Evolutionary conservation across 2,113 vertebrate species (phyloP).

Genomic region (Petromus typicus): DNA sequence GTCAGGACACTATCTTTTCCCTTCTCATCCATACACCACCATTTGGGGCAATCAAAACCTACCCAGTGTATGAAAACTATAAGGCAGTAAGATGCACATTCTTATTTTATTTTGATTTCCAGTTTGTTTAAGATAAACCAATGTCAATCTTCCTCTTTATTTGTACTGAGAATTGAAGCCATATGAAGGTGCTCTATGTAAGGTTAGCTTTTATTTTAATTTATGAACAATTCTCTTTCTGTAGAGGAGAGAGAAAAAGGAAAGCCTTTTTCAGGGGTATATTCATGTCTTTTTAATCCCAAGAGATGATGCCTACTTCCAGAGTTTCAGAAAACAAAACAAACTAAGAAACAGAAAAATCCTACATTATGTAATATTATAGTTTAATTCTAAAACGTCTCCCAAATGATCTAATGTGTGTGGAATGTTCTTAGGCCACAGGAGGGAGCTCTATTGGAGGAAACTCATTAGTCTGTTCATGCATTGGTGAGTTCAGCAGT

Average conservation of each 20-base stretch:
- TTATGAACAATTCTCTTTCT: background rate
- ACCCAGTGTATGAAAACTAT: background rate
- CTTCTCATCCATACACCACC: background rate
- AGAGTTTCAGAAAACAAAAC: background rate
- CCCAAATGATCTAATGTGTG: background rate
- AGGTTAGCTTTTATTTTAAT: background rate
- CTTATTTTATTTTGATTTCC: background rate
- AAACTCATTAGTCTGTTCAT: background rate
- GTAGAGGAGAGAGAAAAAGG: background rate
- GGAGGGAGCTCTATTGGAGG: too few species aligned
- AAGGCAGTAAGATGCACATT: background rate
- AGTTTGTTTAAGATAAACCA: background rate
- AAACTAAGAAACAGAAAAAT: background rate
- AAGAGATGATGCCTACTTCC: background rate
- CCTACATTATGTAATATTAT: background rate
- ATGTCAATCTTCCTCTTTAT: background rate
- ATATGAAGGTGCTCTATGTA: background rate
- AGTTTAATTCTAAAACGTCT: background rate
- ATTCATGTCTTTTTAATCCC: background rate
- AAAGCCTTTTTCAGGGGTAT: background rate
- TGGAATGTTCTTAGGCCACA: background rate
- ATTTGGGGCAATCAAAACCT: background rate
- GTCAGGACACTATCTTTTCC: background rate
- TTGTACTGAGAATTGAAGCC: too few species aligned
- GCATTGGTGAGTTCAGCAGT: background rate